These are phyloP conservation scores for Cossypha dichroa DNA, from an alignment of 2,797 vertebrate species.

Conservation along the genomic window DNA sequence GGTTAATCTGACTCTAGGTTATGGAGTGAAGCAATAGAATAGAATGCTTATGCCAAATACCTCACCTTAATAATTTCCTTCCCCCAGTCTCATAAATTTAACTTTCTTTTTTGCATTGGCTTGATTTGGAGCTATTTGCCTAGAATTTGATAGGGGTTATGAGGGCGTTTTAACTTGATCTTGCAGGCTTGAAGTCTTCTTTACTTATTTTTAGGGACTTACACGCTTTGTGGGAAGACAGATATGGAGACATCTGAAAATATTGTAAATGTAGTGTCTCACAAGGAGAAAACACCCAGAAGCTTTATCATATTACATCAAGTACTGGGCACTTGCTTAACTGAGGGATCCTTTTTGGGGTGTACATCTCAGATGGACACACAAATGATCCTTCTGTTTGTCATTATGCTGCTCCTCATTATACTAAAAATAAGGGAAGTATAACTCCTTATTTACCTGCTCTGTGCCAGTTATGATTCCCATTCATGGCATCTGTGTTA, in stretches of 20 bases:
- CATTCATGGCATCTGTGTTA: background rate
- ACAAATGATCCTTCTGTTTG: background rate
- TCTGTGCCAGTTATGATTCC: background rate
- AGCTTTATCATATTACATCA: background rate
- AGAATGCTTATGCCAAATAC: background rate
- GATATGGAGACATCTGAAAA: background rate
- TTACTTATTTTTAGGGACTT: background rate
- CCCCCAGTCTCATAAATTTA: background rate
- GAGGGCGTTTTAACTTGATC: background rate
- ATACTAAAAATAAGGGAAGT: background rate
- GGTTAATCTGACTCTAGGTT: background rate
- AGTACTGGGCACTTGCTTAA: accelerated
- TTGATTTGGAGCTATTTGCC: background rate
- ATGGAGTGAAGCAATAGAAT: background rate
- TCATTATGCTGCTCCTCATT: background rate
- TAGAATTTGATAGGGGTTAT: background rate
- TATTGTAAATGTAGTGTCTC: background rate
- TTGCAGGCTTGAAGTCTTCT: background rate
- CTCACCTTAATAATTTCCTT: background rate
- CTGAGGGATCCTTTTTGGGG: background rate
- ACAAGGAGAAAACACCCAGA: accelerated
- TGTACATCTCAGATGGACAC: background rate
- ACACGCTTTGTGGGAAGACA: background rate
- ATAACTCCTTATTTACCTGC: background rate
- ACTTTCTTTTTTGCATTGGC: background rate